These are phyloP conservation scores for Macrobrachium nipponense DNA, from an alignment of 1,140 invertebrate genomes.

Conservation along the genomic window DNA sequence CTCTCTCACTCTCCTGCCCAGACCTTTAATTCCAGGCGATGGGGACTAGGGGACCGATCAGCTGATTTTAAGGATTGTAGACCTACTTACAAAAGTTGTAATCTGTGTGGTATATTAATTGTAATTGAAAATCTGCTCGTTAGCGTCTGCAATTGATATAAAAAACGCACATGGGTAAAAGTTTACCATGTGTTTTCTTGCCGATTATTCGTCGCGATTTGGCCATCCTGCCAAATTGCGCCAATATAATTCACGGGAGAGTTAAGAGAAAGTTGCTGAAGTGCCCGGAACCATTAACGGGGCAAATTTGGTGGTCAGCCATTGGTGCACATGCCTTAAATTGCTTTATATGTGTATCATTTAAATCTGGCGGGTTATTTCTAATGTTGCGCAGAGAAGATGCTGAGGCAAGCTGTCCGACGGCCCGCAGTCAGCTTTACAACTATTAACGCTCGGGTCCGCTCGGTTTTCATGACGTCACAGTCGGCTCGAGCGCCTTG, in stretches of 20 bases:
- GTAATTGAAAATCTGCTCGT: neutral
- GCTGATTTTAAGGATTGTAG: constrained; percentile 31
- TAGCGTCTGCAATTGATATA: neutral
- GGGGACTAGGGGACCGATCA: constrained; percentile 33
- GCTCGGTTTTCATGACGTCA: constrained; percentile 44
- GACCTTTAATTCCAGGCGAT: constrained; percentile 35
- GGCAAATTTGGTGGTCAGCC: neutral
- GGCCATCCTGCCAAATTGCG: too few species aligned
- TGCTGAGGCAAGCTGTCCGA: constrained; percentile 31
- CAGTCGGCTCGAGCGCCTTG: constrained; percentile 12
- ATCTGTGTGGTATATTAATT: neutral
- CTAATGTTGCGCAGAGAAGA: constrained; percentile 53
- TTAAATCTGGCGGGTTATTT: constrained; percentile 50
- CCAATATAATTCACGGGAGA: too few species aligned
- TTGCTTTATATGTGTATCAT: neutral
- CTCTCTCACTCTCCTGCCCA: neutral
- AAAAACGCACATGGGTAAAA: too few species aligned
- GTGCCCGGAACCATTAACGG: too few species aligned
- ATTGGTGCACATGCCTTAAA: too few species aligned
- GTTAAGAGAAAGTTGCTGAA: too few species aligned
- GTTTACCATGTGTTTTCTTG: too few species aligned
- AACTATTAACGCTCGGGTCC: constrained; percentile 46
- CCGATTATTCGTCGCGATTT: too few species aligned
- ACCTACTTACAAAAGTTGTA: neutral
- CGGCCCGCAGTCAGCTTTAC: constrained; percentile 54